Percentiles rank a stretch among this genome's conserved stretches.
phyloP scores from a whole-genome alignment of 2,113 vertebrate genomes.

The Salvator merianae region DNA sequence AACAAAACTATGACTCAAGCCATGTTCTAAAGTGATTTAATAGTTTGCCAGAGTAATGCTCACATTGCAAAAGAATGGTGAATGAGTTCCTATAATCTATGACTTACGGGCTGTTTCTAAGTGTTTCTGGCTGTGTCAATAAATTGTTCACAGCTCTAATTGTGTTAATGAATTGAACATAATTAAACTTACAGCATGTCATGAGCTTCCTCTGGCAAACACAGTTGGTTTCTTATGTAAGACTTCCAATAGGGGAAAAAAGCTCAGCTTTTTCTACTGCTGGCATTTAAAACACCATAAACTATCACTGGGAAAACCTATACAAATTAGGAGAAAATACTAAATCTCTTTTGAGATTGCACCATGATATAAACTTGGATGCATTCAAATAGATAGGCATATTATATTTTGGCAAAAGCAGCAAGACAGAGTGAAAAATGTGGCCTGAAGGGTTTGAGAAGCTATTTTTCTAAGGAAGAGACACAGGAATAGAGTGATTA shows the following conservation, averaged over 20 bases:
- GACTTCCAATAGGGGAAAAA: slow-evolving; percentile 41
- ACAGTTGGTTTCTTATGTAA: slow-evolving; percentile 64
- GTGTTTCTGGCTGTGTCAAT: slow-evolving; percentile 75
- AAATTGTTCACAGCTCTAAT: slow-evolving; percentile 78
- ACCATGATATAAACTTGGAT: background rate
- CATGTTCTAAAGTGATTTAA: slow-evolving; percentile 35
- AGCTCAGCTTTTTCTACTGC: background rate
- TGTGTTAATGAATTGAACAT: slow-evolving; percentile 82
- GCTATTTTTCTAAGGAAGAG: background rate
- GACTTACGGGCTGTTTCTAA: slow-evolving; percentile 74
- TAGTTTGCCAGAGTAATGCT: slow-evolving; percentile 54
- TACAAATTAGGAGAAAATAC: slow-evolving; percentile 18
- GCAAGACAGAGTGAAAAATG: background rate
- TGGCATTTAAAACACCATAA: slow-evolving; percentile 18
- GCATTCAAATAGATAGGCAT: slow-evolving; percentile 4
- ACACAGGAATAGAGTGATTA: too few relatives aligned
- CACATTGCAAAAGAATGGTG: slow-evolving; percentile 35
- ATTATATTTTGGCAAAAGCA: background rate
- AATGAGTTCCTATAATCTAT: slow-evolving; percentile 61
- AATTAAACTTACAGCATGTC: slow-evolving; percentile 77
- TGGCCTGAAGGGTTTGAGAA: too few relatives aligned
- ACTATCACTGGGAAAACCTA: background rate
- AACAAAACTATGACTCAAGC: slow-evolving; percentile 38
- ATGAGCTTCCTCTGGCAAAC: slow-evolving; percentile 73
- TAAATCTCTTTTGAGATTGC: background rate